phyloP scores from a whole-genome alignment of 2,888 invertebrate genomes.

The Disparrhopalites patrizii region DNA sequence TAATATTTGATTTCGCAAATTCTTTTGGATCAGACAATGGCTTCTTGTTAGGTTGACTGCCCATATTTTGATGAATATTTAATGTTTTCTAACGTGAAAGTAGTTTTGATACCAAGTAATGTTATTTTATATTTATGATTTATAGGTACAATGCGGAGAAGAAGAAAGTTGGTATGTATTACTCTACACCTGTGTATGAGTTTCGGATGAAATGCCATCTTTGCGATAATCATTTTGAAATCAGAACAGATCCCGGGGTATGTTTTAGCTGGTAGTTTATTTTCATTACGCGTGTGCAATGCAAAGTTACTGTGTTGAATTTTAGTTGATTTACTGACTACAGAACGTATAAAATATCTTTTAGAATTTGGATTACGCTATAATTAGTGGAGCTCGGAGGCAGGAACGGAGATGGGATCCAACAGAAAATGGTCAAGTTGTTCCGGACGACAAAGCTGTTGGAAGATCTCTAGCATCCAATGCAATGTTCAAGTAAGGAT shows the following conservation, averaged over 20 bases:
- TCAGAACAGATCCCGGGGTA: conserved; percentile 96
- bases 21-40: too few species aligned
- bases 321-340: not conserved
- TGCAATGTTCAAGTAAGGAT: conserved; percentile 73
- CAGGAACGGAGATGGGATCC: conserved; percentile 99
- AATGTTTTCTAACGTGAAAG: too few species aligned
- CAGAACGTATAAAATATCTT: too few species aligned
- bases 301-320: not conserved
- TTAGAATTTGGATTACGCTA: conserved; percentile 93
- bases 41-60: too few species aligned
- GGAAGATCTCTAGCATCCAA: conserved; percentile 87
- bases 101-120: not conserved
- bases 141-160: conserved; percentile 87
- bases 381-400: conserved; percentile 87
- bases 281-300: not conserved
- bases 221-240: conserved; percentile 95
- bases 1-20: too few species aligned
- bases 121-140: not conserved
- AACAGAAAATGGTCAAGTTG: conserved; percentile 86
- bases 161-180: conserved; percentile 94
- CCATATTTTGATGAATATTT: too few species aligned
- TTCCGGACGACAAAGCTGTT: conserved; percentile 85
- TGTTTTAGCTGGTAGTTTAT: conserved; percentile 51
- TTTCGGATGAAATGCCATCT: conserved; percentile 99
- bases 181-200: conserved; percentile 94